Percentiles rank a stretch among this genome's conserved stretches.
These are phyloP conservation scores for Petrosia ficiformis DNA, from an alignment of 37 sponge, comb jelly and placozoan genomes.

Conservation along the genomic window DNA sequence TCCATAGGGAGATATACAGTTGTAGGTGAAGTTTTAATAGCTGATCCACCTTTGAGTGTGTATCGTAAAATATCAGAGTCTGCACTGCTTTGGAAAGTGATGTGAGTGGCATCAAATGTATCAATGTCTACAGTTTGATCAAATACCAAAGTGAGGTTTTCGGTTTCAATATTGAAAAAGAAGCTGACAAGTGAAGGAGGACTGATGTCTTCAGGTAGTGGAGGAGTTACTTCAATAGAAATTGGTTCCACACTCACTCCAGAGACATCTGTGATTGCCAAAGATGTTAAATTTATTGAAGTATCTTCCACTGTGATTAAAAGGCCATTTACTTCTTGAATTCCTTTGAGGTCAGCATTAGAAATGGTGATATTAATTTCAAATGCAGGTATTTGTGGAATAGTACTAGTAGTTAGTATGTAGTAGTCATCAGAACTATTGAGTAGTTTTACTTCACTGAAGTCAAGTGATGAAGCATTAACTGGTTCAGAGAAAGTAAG, in stretches of 20 bases:
- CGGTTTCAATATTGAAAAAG: conserved; percentile 63
- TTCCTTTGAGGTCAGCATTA: conserved; percentile 55
- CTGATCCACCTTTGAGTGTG: conserved; percentile 47
- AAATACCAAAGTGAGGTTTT: conserved; percentile 66
- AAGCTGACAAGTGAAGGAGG: conserved; percentile 67
- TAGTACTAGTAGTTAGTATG: conserved; percentile 22
- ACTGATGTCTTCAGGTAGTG: conserved; percentile 44
- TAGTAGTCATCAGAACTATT: conserved; percentile 33
- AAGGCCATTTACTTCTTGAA: conserved; percentile 35
- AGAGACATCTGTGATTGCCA: conserved; percentile 59
- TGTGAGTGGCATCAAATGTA: conserved; percentile 54
- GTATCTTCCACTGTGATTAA: conserved; percentile 19
- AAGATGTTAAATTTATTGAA: conserved; percentile 37
- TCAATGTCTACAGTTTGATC: conserved; percentile 37
- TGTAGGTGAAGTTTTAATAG: conserved; percentile 10
- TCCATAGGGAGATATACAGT: conserved; percentile 32
- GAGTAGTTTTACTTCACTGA: conserved; percentile 50
- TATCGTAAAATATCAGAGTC: conserved; percentile 26
- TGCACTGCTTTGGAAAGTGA: conserved; percentile 57
- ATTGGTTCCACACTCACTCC: conserved; percentile 30
- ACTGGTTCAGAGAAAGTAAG: conserved; percentile 83
- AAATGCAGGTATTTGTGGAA: conserved; percentile 11
- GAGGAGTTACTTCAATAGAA: conserved; percentile 46
- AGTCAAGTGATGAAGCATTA: conserved; percentile 37
- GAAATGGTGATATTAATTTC: conserved; percentile 36